Conservation (phyloP, 2,113 vertebrate species). For the Anser cygnoides region DNA sequence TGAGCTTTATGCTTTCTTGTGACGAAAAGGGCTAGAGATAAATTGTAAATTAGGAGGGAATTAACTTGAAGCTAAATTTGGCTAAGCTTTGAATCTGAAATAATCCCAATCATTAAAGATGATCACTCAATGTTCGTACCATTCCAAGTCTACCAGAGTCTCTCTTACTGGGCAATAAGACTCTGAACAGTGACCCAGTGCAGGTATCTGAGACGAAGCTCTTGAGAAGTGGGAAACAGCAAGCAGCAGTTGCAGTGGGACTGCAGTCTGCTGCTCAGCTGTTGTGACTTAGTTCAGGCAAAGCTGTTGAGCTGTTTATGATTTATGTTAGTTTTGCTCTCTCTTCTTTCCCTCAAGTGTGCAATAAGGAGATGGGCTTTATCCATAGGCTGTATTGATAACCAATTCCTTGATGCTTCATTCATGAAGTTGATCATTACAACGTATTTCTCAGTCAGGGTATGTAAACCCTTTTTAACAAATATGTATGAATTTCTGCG, state of each 20-base stretch:
- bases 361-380: background rate
- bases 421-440: background rate
- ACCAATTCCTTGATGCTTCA: background rate
- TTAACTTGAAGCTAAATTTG: constrained; percentile 24
- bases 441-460: background rate
- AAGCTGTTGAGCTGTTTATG: background rate
- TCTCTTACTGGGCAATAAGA: background rate
- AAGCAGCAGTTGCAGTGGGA: background rate
- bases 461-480: background rate
- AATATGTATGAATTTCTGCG: background rate
- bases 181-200: background rate
- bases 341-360: background rate
- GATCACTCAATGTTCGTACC: background rate
- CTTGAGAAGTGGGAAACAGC: background rate
- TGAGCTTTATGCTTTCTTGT: background rate
- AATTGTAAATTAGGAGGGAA: background rate
- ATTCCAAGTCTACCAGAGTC: background rate
- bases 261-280: background rate
- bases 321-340: background rate
- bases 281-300: background rate
- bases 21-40: background rate
- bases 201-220: background rate
- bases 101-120: background rate
- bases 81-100: background rate
- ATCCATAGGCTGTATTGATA: background rate